Evolutionary conservation across 2,888 invertebrate genomes (phyloP), one percentile per base, ranked within the genome.

Genomic region (Coleophora flavipennella): DNA sequence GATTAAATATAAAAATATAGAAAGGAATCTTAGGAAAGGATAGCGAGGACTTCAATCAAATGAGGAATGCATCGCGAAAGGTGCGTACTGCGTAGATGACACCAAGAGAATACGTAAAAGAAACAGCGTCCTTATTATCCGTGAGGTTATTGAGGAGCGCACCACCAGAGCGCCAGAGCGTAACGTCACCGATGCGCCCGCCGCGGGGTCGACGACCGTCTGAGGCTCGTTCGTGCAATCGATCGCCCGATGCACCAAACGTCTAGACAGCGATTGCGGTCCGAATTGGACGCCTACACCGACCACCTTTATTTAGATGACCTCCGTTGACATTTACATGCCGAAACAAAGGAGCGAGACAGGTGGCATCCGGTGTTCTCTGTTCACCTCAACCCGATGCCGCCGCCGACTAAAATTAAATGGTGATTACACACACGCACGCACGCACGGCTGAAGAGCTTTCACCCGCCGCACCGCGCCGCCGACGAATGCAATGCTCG

Each of bases 131-230:
- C 62, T 54, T 67, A 68, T 69, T 67, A 69, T 65, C 68, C 64
- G 70, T 71, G 62, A 69, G 67, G 67, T 69, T 72, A 74, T 63
- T 65, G 72, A 72, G 67, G 74, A 73, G 80, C 80, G 81, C 78
- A 79, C 77, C 83, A 77, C 63, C 78, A 11, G 29, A 8, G 28
- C 28, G 28, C 8, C 28, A 68, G 62, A 81, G 81, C 81, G 81
- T 71, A 80, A 80, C 83, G 83, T 84, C 83, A 83, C 76, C 80
- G 81, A 83, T 79, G 83, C 80, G 10, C 10, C 9, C n/a, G 29
- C 75, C 75, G 69, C 65, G 77, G 75, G 83, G 81, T 83, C 81
- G 74, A 67, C 61, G 83, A 80, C 81, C 83, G 81, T 76, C 81
- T 78, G 75, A 76, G 71, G 76, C 70, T 68, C 60, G 71, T 68